These are phyloP conservation scores for Batillaria attramentaria DNA, from an alignment of 1,140 invertebrate genomes.

Conservation along the genomic window DNA sequence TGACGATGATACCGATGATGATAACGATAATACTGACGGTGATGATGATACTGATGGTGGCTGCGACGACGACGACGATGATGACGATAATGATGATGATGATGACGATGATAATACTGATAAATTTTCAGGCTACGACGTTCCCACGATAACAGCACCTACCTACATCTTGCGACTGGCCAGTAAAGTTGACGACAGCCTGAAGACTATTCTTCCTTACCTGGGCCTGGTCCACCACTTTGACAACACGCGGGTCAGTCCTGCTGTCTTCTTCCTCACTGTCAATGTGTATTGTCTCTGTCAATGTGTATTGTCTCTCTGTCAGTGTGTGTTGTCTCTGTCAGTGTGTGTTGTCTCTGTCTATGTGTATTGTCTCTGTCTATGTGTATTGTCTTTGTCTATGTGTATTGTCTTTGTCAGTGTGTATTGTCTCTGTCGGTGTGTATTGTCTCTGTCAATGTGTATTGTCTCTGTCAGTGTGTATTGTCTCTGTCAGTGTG, in stretches of 20 bases:
- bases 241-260: neutral
- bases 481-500: too few relatives aligned
- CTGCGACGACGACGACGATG: slow-evolving; percentile 9
- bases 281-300: too few relatives aligned
- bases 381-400: too few relatives aligned
- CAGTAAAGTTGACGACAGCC: neutral
- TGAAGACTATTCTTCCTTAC: neutral
- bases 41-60: slow-evolving; percentile 18
- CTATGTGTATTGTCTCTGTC: too few relatives aligned
- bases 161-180: neutral
- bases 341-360: too few relatives aligned
- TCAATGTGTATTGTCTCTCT: too few relatives aligned
- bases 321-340: too few relatives aligned
- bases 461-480: too few relatives aligned
- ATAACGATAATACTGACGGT: neutral
- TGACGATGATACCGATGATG: slow-evolving; percentile 13
- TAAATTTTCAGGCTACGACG: slow-evolving; percentile 8
- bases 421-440: too few relatives aligned
- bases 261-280: too few relatives aligned
- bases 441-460: too few relatives aligned
- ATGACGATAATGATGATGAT: slow-evolving; percentile 9
- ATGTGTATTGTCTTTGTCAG: too few relatives aligned
- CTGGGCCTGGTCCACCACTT: slow-evolving; percentile 1
- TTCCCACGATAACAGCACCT: neutral
- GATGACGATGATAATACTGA: slow-evolving; percentile 8